Evolutionary conservation across 2,113 vertebrate genomes (phyloP), one percentile per base, ranked within the genome.

Genomic region (Hucho hucho): DNA sequence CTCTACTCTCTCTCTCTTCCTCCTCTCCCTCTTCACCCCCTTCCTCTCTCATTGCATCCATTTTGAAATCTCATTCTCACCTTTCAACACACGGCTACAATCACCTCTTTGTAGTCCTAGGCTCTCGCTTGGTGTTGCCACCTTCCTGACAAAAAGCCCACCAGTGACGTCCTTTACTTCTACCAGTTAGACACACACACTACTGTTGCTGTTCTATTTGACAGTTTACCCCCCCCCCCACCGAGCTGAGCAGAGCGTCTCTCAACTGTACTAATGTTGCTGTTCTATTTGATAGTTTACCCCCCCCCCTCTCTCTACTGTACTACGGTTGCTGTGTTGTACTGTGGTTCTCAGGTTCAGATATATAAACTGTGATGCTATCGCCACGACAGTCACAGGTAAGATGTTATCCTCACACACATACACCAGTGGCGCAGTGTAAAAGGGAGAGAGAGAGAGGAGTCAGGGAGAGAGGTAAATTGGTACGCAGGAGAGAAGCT

Each of bases 21-120:
- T 37, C 32, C 32, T 37, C 37, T 43, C 37, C 37, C 9, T 43
- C 37, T 43, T 43, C 3, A 43, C 37, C 18, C 59, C 25, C 53
- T 25, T 4, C n/a, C 56, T 64, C 32, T 58, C 49, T 37, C 29
- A 14, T 63, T 63, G 67, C 76, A 69, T 78, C 76, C 79, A 72
- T 76, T 78, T 80, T 78, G 66, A 80, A 76, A 80, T 78, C 59
- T 69, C 56, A 68, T 22, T 76, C 63, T 64, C 72, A 63, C 61
- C 20, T 70, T 73, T 70, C 43, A 67, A 59, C 18, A 58, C 24
- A 26, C 18, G 61, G 64, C 75, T 75, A 76, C 80, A 69, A 37
- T 70, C 12, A 1, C 25, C 5, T 77, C 79, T 83, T 76, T 79
- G 75, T 81, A 74, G 79, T 58, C n/a, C 14, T 6, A 26, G 18